Evolutionary conservation across 2,113 vertebrate genomes (phyloP).

Genomic region (Martes martes): DNA sequence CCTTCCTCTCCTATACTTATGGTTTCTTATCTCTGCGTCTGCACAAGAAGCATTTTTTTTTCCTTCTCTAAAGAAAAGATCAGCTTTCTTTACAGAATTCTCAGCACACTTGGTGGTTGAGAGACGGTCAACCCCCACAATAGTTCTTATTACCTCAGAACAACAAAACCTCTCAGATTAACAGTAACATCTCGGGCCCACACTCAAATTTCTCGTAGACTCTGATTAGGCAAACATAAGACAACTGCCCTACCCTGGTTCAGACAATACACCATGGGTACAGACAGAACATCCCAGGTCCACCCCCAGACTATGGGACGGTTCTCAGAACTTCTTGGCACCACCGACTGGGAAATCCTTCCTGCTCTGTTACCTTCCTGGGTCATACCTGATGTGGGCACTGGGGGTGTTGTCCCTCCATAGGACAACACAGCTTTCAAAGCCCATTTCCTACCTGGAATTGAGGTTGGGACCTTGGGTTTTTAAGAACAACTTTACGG

Average conservation of each 20-base stretch:
- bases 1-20: background rate
- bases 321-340: background rate
- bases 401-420: background rate
- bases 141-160: background rate
- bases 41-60: background rate
- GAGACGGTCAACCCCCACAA: background rate
- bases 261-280: background rate
- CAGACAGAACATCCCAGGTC: background rate
- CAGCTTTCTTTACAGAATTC: background rate
- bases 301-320: background rate
- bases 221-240: background rate
- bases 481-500: background rate
- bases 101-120: background rate
- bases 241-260: background rate
- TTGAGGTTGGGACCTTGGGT: background rate
- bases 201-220: background rate
- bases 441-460: background rate
- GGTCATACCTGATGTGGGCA: background rate
- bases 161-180: background rate
- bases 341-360: background rate
- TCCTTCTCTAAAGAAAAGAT: background rate
- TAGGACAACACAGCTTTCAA: background rate
- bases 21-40: background rate
- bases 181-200: background rate
- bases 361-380: background rate